Evolutionary conservation across 2,113 vertebrate species (phyloP).

Genomic region (Pedetes capensis): DNA sequence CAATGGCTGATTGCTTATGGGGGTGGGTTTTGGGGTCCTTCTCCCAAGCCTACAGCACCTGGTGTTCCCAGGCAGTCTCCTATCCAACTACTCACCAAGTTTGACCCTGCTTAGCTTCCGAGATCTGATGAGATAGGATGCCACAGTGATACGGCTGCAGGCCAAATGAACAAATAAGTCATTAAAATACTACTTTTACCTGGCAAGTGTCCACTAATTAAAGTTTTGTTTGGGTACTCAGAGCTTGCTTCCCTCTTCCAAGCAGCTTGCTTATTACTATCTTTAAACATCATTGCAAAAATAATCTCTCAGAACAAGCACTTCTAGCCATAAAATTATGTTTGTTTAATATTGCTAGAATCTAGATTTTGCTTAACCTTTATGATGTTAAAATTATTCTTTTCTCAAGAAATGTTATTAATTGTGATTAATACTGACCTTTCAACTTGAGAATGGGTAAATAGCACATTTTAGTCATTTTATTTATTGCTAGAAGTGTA

Average conservation of each 20-base stretch:
- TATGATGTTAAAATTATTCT: slow-evolving; percentile 33
- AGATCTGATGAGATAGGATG: no score
- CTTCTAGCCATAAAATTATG: not conserved
- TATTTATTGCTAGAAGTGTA: not conserved
- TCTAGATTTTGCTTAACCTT: slow-evolving; percentile 44
- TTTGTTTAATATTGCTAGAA: slow-evolving; percentile 38
- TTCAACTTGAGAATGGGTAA: slow-evolving; percentile 33
- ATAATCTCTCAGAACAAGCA: not conserved
- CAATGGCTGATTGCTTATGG: no score
- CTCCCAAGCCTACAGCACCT: no score
- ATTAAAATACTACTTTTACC: slow-evolving; percentile 36
- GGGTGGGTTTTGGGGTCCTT: no score
- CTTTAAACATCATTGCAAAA: not conserved
- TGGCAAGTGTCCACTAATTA: slow-evolving; percentile 43
- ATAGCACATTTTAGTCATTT: not conserved
- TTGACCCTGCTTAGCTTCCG: no score
- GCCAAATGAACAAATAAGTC: slow-evolving; percentile 42
- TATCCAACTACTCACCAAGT: no score
- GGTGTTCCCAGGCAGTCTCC: no score
- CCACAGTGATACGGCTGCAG: no score
- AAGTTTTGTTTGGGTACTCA: slow-evolving; percentile 40
- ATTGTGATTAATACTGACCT: slow-evolving; percentile 31
- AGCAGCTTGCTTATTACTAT: not conserved
- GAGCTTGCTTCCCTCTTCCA: slow-evolving; percentile 11
- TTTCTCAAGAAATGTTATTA: slow-evolving; percentile 37